Base-by-base conservation (phyloP, 1,140 invertebrate species). In the Pogonognathellus flavescens region DNA sequence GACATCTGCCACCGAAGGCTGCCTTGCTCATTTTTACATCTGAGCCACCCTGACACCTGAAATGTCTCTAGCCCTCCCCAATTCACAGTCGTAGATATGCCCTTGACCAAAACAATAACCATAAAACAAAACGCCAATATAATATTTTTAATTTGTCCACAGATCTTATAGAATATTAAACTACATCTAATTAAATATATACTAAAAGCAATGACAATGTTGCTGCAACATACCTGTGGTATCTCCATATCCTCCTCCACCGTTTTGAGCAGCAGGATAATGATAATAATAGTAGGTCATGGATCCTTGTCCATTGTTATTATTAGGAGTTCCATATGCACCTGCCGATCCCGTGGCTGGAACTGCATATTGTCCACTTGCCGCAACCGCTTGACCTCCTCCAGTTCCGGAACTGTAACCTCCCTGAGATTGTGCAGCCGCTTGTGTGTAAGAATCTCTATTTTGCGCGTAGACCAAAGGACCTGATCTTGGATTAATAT, bases 201-300 rank as follows among this genome's bases (percentile, higher is more conserved):
- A n/a, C n/a, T n/a, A n/a, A n/a, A n/a, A n/a, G n/a, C n/a, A n/a
- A n/a, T n/a, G n/a, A n/a, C n/a, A n/a, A n/a, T n/a, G n/a, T n/a
- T n/a, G n/a, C n/a, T n/a, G n/a, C n/a, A n/a, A 85, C 25, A 20
- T 84, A 88, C 87, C 87, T 18, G 87, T 88, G 6, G 85, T 53
- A 14, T 87, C 86, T 22, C 85, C 86, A 14, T 76, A 84, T 41
- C 57, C 82, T 16, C 25, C 57, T 20, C 82, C 85, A 11, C 49
- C 82, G 14, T 41, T n/a, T 10, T 80, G 82, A 57, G 20, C 76
- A 62, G 62, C 82, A 25, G 88, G 88, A 70, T 88, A 88, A 72
- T 88, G 88, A 57, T 88, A 88, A 57, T 88, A 88, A 76, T 88
- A 88, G 76, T 88, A 88, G 10, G 88, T 88, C 88, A 87, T 88